Evolutionary conservation across 2,113 vertebrate genomes (phyloP).

Genomic region (Morone saxatilis): DNA sequence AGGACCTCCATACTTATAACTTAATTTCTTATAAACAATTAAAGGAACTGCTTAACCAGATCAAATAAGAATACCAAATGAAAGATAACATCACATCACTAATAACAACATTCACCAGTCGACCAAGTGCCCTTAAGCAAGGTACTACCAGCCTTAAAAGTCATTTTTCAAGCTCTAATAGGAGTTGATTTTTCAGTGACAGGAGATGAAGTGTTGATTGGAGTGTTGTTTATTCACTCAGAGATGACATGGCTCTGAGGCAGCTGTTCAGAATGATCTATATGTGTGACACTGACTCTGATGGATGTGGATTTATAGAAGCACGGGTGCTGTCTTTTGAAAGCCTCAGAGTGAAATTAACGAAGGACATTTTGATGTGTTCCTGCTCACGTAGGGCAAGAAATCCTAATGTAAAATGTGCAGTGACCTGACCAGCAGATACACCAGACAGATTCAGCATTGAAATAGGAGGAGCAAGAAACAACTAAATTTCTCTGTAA

Average conservation of each 20-base stretch:
- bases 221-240: slow-evolving; percentile 34
- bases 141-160: not conserved
- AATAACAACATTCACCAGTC: slow-evolving; percentile 4
- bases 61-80: not conserved
- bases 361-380: not conserved
- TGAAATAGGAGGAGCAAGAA: not conserved
- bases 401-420: not conserved
- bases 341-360: slow-evolving; percentile 6
- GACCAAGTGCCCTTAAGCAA: slow-evolving; percentile 6
- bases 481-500: not conserved
- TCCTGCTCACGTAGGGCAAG: not conserved
- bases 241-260: slow-evolving; percentile 42
- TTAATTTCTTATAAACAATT: not conserved
- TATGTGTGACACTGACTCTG: slow-evolving; percentile 39
- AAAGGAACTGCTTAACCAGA: not conserved
- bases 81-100: slow-evolving; percentile 7
- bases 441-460: not conserved
- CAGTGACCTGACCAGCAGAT: not conserved
- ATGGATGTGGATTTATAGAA: slow-evolving; percentile 25
- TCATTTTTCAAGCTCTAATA: slow-evolving; percentile 20
- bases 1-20: not conserved
- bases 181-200: slow-evolving; percentile 26
- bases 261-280: slow-evolving; percentile 39
- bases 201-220: slow-evolving; percentile 61
- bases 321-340: not conserved